Evolutionary conservation across 2,113 vertebrate species (phyloP).

Genomic region (Naja naja): DNA sequence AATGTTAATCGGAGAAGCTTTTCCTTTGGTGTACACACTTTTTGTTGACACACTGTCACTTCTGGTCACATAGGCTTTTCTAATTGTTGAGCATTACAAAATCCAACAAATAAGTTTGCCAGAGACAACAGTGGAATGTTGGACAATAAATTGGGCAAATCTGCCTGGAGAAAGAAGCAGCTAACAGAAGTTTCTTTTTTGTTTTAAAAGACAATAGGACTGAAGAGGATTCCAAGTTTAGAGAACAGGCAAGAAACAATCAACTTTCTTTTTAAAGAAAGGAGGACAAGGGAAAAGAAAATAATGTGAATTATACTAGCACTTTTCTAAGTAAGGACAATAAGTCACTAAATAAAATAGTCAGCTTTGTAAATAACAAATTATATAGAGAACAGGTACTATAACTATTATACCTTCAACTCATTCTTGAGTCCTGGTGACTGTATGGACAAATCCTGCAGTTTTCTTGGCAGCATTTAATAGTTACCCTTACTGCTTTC

Average conservation of each 20-base stretch:
- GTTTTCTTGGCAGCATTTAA: no score
- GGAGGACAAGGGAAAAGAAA: not conserved
- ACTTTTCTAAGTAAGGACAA: no score
- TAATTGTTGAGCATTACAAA: not conserved
- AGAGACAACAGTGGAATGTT: not conserved
- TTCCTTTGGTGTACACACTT: not conserved
- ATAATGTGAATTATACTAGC: not conserved
- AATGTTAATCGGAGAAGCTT: not conserved
- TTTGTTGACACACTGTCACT: not conserved
- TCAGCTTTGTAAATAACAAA: no score
- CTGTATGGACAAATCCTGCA: no score
- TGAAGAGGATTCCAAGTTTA: slow-evolving; percentile 34
- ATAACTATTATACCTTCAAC: no score
- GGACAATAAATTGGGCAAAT: not conserved
- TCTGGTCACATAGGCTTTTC: not conserved
- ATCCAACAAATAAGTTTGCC: not conserved
- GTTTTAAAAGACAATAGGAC: no score
- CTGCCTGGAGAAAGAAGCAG: not conserved
- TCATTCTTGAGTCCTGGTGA: no score
- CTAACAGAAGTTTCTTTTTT: not conserved
- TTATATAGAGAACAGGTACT: no score
- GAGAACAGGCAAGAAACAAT: not conserved
- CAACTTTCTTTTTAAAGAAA: not conserved
- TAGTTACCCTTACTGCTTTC: no score
- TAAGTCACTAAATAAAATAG: no score